These are phyloP conservation scores for Zonitis immaculata DNA, from an alignment of 2,888 invertebrate genomes.

Conservation along the genomic window DNA sequence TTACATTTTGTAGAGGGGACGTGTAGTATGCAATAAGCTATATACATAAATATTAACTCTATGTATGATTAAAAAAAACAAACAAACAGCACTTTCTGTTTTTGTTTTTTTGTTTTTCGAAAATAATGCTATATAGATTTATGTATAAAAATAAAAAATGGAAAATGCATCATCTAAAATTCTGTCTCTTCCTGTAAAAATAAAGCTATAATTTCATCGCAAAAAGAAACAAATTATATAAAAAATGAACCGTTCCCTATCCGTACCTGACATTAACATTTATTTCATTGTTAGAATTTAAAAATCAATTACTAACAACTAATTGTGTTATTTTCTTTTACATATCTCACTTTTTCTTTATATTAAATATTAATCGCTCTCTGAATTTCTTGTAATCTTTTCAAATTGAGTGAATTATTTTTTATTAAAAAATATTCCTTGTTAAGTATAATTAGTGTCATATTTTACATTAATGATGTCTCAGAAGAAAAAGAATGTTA, in stretches of 20 bases:
- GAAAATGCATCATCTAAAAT: not conserved
- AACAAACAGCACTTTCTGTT: constrained; percentile 5
- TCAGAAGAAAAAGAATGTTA: constrained; percentile 29
- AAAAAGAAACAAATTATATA: not conserved
- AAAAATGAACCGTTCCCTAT: constrained; percentile 39
- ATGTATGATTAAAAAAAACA: constrained; percentile 14
- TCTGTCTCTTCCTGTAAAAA: not conserved
- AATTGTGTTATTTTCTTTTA: constrained; percentile 16
- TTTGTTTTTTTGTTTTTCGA: too few species aligned
- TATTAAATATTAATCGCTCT: not conserved
- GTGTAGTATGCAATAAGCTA: constrained; percentile 46
- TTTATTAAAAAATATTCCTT: constrained; percentile 14
- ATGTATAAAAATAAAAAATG: not conserved
- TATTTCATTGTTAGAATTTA: constrained; percentile 30
- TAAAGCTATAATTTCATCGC: constrained; percentile 1
- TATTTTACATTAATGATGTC: constrained; percentile 36
- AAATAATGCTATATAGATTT: not conserved
- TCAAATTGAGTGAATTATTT: constrained; percentile 15
- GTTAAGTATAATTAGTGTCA: constrained; percentile 26
- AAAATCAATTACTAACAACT: constrained; percentile 19
- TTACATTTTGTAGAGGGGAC: constrained; percentile 40
- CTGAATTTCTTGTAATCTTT: not conserved
- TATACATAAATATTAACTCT: constrained; percentile 26
- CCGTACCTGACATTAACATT: constrained; percentile 44
- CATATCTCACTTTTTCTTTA: not conserved